phyloP scores from a whole-genome alignment of 2,797 vertebrate species.

The Leontopithecus rosalia region DNA sequence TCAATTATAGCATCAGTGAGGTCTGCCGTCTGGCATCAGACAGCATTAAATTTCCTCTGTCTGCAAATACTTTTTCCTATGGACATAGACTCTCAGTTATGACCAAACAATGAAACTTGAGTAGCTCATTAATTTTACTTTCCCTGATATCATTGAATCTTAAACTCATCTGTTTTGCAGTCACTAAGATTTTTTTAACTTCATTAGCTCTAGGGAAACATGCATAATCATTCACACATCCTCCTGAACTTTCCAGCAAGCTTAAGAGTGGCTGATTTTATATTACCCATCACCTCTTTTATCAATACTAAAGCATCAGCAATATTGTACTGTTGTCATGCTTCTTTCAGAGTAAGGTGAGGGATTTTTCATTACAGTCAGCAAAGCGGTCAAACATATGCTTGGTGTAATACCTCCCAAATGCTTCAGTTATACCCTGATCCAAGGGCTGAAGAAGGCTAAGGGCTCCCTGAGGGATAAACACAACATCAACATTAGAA shows the following conservation, averaged over 20 bases:
- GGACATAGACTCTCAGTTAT: neutral
- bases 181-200: neutral
- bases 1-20: neutral
- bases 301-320: neutral
- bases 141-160: neutral
- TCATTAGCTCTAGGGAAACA: slow-evolving; percentile 35
- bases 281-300: neutral
- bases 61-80: neutral
- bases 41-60: neutral
- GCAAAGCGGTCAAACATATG: slow-evolving; percentile 38
- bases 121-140: slow-evolving; percentile 39
- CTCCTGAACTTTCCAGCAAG: neutral
- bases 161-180: neutral
- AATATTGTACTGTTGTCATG: neutral
- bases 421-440: neutral
- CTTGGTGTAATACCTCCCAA: neutral
- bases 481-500: neutral
- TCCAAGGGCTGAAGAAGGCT: neutral
- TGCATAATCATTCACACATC: neutral
- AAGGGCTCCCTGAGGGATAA: neutral
- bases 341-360: slow-evolving; percentile 4
- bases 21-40: neutral
- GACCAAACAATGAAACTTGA: neutral
- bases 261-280: neutral
- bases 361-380: neutral